Evolutionary conservation across 2,888 invertebrate species (phyloP).

Genomic region (Branchipolynoe longqiensis): DNA sequence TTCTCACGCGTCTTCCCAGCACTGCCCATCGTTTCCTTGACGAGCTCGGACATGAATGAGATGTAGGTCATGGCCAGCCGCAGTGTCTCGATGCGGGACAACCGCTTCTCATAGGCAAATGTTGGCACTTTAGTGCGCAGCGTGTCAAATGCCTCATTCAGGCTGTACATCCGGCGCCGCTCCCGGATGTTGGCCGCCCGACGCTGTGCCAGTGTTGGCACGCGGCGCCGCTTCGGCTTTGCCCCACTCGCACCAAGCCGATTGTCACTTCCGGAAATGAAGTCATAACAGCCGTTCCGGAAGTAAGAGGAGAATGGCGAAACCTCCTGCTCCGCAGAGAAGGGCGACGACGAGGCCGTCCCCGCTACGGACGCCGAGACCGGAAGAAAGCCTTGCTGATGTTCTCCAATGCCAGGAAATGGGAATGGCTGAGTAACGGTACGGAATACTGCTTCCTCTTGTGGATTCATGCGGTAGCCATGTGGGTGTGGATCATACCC

Average conservation of each 20-base stretch:
- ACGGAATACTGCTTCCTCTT: conserved; percentile 1
- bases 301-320: not conserved
- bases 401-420: not conserved
- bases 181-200: conserved; percentile 95
- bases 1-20: not conserved
- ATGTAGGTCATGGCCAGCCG: conserved; percentile 97
- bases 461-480: not conserved
- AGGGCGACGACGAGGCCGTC: not conserved
- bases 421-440: not conserved
- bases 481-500: not conserved
- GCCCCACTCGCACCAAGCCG: not conserved
- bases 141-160: conserved; percentile 95
- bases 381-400: conserved; percentile 8
- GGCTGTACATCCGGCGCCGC: conserved; percentile 93
- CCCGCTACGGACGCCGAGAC: not conserved
- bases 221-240: conserved; percentile 64
- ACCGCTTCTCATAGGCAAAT: conserved; percentile 68
- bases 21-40: conserved; percentile 23
- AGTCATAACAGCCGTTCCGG: conserved; percentile 31
- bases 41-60: conserved; percentile 93
- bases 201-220: conserved; percentile 81
- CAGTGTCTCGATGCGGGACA: conserved; percentile 87
- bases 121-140: conserved; percentile 84
- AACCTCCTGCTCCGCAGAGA: not conserved
- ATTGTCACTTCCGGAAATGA: not conserved